phyloP scores from a whole-genome alignment of 1,140 invertebrate species.

The Amyelois transitella region DNA sequence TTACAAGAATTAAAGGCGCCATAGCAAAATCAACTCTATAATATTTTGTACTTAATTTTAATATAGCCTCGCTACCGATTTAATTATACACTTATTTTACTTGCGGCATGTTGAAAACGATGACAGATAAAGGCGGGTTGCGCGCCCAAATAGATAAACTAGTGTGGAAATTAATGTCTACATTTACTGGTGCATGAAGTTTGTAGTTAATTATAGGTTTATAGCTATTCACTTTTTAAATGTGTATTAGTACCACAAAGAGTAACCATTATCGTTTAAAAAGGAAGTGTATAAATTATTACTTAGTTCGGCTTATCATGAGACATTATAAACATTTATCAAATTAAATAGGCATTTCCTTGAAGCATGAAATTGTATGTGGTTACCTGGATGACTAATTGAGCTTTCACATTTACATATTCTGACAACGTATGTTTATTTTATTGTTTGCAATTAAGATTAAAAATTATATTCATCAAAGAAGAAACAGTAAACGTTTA shows the following conservation, averaged over 20 bases:
- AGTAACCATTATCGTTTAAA: conserved; percentile 59
- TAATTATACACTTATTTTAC: conserved; percentile 42
- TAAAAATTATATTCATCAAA: too few species aligned
- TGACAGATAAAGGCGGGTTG: conserved; percentile 73
- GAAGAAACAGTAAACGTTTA: too few species aligned
- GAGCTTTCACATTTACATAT: background rate
- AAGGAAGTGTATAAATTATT: conserved; percentile 67
- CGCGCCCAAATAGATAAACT: conserved; percentile 73
- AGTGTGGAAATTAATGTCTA: conserved; percentile 74
- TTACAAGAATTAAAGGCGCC: conserved; percentile 17
- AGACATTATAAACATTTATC: conserved; percentile 54
- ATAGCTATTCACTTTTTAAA: conserved; percentile 67
- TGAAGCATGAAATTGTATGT: conserved; percentile 44
- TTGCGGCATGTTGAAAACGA: conserved; percentile 47
- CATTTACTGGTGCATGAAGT: conserved; percentile 73
- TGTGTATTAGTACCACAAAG: conserved; percentile 64
- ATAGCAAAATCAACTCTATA: background rate
- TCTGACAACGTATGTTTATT: background rate
- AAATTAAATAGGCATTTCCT: conserved; percentile 25
- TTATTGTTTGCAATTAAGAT: background rate
- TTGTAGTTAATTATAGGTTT: conserved; percentile 71
- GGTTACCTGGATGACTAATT: background rate
- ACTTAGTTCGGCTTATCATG: conserved; percentile 45
- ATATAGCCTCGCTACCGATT: background rate
- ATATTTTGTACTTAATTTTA: conserved; percentile 20